phyloP scores from a whole-genome alignment of 2,888 invertebrate species.

The Petrolisthes cinctipes region DNA sequence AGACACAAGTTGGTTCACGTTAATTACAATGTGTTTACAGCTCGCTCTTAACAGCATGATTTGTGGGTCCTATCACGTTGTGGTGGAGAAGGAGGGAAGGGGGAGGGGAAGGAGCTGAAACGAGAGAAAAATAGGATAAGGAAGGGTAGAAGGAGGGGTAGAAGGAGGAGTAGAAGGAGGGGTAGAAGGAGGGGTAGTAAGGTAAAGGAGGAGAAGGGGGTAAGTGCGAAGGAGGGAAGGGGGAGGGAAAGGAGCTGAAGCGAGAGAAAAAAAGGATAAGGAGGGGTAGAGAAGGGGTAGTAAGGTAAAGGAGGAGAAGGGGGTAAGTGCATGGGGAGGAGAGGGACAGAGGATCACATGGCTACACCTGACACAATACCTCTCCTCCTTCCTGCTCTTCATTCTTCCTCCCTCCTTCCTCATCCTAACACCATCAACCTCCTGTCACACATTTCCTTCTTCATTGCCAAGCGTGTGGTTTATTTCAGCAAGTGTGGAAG shows the following conservation, averaged over 20 bases:
- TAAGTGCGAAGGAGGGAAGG: not conserved
- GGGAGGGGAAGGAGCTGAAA: not conserved
- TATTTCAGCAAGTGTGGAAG: too few species aligned
- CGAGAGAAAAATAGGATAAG: not conserved
- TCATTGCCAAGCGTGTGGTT: not conserved
- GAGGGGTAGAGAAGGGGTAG: not conserved
- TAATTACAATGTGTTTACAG: slow-evolving; percentile 32
- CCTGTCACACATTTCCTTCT: too few species aligned
- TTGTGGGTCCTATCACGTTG: slow-evolving; percentile 16
- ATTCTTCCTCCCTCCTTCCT: not conserved
- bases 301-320: not conserved
- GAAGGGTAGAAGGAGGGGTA: not conserved
- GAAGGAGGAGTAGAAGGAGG: not conserved
- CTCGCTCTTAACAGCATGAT: slow-evolving; percentile 24
- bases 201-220: not conserved
- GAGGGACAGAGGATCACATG: not conserved
- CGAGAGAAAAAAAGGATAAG: not conserved
- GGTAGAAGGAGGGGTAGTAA: not conserved
- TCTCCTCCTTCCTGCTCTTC: not conserved
- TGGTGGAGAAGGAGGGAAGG: not conserved
- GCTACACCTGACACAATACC: not conserved
- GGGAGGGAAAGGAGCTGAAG: not conserved
- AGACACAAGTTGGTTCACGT: slow-evolving; percentile 31
- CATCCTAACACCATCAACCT: not conserved
- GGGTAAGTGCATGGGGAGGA: not conserved